Evolutionary conservation across 2,888 invertebrate species (phyloP).

Genomic region (Ganaspis brasiliensis): DNA sequence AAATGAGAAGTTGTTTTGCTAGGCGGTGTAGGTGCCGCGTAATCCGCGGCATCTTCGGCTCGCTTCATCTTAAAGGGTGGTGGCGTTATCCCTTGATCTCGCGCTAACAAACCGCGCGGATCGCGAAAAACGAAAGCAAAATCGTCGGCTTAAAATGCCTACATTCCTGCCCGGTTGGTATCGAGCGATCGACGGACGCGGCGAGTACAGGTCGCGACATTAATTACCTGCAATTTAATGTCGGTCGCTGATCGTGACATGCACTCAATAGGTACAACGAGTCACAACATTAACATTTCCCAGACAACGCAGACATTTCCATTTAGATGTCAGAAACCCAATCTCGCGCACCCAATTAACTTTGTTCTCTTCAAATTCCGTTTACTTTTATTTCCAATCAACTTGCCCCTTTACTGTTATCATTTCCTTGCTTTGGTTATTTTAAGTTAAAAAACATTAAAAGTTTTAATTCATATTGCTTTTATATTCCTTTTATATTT

Average conservation of each 20-base stretch:
- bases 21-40: slow-evolving; percentile 63
- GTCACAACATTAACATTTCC: slow-evolving; percentile 43
- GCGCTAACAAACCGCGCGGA: slow-evolving; percentile 50
- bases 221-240: slow-evolving; percentile 42
- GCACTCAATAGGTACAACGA: slow-evolving; percentile 40
- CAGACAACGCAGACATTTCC: slow-evolving; percentile 41
- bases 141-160: slow-evolving; percentile 28
- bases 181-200: slow-evolving; percentile 37
- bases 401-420: not conserved
- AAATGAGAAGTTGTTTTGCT: not conserved
- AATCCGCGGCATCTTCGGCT: slow-evolving; percentile 69
- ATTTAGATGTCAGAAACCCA: slow-evolving; percentile 41
- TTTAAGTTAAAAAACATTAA: not conserved
- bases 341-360: slow-evolving; percentile 36
- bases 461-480: too few relatives aligned
- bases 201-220: slow-evolving; percentile 43
- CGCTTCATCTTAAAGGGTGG: slow-evolving; percentile 60
- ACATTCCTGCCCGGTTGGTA: slow-evolving; percentile 39
- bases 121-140: slow-evolving; percentile 45
- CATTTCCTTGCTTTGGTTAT: not conserved
- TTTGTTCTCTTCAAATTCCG: slow-evolving; percentile 25
- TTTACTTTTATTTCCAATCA: not conserved
- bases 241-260: slow-evolving; percentile 41
- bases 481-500: too few relatives aligned
- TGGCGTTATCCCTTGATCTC: slow-evolving; percentile 66